Percentiles rank a stretch among this genome's conserved stretches.
Conservation (phyloP, 2,113 vertebrate species). For the Aegotheles bennettii region DNA sequence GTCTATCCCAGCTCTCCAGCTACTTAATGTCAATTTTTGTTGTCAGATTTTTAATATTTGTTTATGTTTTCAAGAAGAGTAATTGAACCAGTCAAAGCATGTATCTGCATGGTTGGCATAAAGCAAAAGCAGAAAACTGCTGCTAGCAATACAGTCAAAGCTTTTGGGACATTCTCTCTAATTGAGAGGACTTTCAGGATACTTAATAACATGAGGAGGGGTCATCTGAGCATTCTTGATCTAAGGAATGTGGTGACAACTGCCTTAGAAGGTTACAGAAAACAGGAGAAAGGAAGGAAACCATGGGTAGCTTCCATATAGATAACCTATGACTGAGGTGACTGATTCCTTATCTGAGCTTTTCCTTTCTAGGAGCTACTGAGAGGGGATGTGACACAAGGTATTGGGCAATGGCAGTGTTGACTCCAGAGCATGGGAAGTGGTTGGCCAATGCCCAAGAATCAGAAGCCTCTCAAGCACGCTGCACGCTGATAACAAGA, state of each 20-base stretch:
- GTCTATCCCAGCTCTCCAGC: background rate
- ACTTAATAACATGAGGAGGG: background rate
- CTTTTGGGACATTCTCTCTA: background rate
- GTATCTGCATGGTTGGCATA: background rate
- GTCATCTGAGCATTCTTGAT: background rate
- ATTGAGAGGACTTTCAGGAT: background rate
- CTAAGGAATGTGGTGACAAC: background rate
- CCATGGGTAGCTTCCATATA: background rate
- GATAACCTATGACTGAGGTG: background rate
- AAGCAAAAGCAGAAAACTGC: background rate
- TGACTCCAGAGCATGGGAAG: background rate
- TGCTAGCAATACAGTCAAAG: background rate
- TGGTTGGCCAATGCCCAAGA: background rate
- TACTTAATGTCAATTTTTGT: background rate
- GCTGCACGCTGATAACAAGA: background rate
- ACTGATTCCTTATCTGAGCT: background rate
- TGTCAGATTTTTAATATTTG: background rate
- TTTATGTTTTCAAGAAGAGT: background rate
- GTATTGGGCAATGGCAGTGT: background rate
- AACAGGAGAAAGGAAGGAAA: background rate
- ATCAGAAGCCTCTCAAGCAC: background rate
- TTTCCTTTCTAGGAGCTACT: background rate
- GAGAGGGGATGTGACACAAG: background rate
- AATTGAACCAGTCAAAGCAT: background rate
- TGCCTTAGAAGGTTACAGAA: background rate